phyloP scores from a whole-genome alignment of 2,888 invertebrate species.

The Stomorhina lunata region DNA sequence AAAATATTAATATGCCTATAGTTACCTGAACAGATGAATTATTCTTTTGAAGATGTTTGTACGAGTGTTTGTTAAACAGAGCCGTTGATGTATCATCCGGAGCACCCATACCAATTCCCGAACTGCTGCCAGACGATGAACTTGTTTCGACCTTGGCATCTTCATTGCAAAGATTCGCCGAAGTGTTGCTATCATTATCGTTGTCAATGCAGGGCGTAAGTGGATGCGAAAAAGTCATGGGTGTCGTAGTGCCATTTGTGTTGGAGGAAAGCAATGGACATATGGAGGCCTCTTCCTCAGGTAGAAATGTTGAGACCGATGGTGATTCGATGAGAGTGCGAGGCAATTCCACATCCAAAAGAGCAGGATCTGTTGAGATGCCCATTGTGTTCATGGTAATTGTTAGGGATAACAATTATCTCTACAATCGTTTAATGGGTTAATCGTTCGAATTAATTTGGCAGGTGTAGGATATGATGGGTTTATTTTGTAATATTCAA shows the following conservation, averaged over 20 bases:
- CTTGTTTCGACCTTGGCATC: constrained; percentile 75
- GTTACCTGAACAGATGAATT: constrained; percentile 73
- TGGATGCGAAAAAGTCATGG: constrained; percentile 83
- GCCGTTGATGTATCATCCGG: constrained; percentile 73
- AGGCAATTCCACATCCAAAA: constrained; percentile 77
- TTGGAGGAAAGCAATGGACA: constrained; percentile 84
- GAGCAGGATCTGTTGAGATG: constrained; percentile 76
- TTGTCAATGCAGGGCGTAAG: constrained; percentile 82
- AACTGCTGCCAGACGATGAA: constrained; percentile 77
- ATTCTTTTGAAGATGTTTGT: constrained; percentile 77
- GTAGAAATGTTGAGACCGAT: constrained; percentile 78
- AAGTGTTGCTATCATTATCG: constrained; percentile 79
- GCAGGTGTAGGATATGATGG: background rate
- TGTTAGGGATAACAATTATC: background rate
- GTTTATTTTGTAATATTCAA: constrained; percentile 14
- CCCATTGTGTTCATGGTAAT: constrained; percentile 73
- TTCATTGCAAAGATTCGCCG: constrained; percentile 73
- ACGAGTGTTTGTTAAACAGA: constrained; percentile 75
- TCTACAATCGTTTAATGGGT: background rate
- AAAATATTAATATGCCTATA: too few species aligned
- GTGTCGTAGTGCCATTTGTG: constrained; percentile 81
- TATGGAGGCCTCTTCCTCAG: constrained; percentile 85
- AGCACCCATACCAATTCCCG: constrained; percentile 77
- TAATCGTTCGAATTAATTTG: too few species aligned
- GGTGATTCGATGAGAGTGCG: constrained; percentile 76